A percentile compares a stretch with the other conserved stretches of the same genome.
Conservation (phyloP, 2,113 vertebrate species). For the Lagopus leucura region DNA sequence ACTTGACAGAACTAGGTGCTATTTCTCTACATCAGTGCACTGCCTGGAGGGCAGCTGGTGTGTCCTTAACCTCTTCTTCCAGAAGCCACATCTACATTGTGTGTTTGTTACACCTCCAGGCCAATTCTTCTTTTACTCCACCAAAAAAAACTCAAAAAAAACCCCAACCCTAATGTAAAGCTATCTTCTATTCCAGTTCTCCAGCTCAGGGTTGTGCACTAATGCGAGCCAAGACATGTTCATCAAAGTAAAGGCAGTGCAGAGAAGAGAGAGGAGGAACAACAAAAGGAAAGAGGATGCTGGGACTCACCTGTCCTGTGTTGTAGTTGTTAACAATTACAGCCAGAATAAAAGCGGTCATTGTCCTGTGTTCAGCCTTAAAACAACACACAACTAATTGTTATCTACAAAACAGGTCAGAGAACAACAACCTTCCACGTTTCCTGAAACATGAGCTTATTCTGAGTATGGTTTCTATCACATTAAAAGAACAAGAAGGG, state of each 20-base stretch:
- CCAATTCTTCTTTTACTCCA: neutral
- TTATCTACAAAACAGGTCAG: neutral
- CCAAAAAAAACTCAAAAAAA: neutral
- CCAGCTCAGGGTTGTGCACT: neutral
- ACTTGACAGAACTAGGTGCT: neutral
- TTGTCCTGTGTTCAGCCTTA: slow-evolving; percentile 96
- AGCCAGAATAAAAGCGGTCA: slow-evolving; percentile 97
- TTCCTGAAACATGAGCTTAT: accelerated
- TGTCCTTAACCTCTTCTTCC: neutral
- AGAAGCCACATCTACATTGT: neutral
- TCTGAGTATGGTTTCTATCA: neutral
- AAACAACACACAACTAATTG: neutral
- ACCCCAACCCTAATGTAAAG: neutral
- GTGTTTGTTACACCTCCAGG: neutral
- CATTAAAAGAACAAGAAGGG: accelerated
- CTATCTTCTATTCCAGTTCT: neutral
- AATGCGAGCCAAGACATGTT: neutral
- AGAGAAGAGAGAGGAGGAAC: neutral
- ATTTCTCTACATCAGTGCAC: accelerated
- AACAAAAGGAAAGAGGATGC: neutral
- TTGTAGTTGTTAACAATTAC: slow-evolving; percentile 98
- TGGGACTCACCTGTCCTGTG: slow-evolving; percentile 89
- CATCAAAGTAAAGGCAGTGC: neutral
- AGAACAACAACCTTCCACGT: neutral
- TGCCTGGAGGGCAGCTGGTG: neutral